Conservation (phyloP, 2,113 vertebrate species). For the Bujurquina vittata region DNA sequence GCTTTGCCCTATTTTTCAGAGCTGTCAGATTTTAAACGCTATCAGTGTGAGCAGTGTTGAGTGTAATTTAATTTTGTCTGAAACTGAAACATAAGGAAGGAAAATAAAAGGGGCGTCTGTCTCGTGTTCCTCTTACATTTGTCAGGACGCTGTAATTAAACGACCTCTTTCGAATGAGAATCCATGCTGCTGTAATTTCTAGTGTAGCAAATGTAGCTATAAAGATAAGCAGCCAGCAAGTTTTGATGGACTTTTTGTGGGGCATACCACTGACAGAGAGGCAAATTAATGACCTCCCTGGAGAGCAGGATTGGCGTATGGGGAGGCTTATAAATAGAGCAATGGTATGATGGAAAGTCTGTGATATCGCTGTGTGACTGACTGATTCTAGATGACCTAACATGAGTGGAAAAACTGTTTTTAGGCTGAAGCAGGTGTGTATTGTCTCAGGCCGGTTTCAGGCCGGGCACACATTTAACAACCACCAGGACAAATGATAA, state of each 20-base stretch:
- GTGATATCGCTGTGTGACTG: constrained; percentile 54
- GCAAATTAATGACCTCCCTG: constrained; percentile 76
- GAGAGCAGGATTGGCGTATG: constrained; percentile 51
- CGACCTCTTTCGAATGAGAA: constrained; percentile 47
- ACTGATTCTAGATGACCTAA: constrained; percentile 52
- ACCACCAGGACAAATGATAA: neutral
- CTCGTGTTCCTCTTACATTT: constrained; percentile 31
- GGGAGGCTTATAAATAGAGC: constrained; percentile 75
- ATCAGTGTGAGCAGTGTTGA: neutral
- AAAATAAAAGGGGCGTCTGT: constrained; percentile 39
- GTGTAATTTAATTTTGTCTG: constrained; percentile 24
- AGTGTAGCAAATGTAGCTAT: constrained; percentile 27
- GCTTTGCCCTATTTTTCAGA: constrained; percentile 44
- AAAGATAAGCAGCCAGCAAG: constrained; percentile 60
- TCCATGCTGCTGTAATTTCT: constrained; percentile 39
- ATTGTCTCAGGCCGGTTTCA: neutral
- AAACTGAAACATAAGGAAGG: constrained; percentile 19
- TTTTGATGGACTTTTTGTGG: constrained; percentile 75
- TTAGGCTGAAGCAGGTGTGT: constrained; percentile 17
- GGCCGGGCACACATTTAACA: neutral
- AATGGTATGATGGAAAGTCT: constrained; percentile 62
- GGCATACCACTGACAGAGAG: constrained; percentile 69
- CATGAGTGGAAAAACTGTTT: constrained; percentile 24
- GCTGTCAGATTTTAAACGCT: constrained; percentile 23
- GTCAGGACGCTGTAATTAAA: constrained; percentile 51